A percentile compares a stretch with the other conserved stretches of the same genome.
Evolutionary conservation across 2,797 vertebrate genomes (phyloP).

Genomic region (Fistularia tabacaria): DNA sequence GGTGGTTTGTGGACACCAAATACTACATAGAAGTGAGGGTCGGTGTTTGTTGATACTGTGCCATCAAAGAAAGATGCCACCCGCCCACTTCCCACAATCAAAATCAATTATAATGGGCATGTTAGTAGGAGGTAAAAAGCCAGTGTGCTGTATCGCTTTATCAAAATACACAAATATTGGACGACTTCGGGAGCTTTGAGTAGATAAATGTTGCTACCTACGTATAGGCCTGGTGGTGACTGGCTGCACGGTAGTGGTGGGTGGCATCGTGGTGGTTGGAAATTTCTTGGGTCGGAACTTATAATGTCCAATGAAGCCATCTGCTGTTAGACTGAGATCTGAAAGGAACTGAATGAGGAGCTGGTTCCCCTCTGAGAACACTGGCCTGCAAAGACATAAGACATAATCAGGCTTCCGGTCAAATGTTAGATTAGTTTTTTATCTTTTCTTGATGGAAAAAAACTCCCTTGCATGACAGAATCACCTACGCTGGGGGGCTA

Average conservation of each 20-base stretch:
- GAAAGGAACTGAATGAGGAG: conserved; percentile 96
- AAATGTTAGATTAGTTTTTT: background rate
- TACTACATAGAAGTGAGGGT: too few species aligned
- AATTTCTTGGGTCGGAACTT: conserved; percentile 93
- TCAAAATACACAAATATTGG: too few species aligned
- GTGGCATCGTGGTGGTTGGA: conserved; percentile 73
- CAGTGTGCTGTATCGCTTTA: conserved; percentile 9
- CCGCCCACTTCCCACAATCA: too few species aligned
- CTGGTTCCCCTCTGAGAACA: conserved; percentile 92
- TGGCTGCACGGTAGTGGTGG: conserved; percentile 74
- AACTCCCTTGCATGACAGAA: conserved; percentile 22
- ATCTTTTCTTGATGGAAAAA: background rate
- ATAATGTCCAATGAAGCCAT: conserved; percentile 96
- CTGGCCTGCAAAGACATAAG: conserved; percentile 75
- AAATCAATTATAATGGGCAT: too few species aligned
- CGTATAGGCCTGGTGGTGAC: conserved; percentile 82
- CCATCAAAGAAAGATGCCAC: too few species aligned
- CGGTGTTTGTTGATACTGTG: too few species aligned
- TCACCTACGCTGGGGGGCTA: conserved; percentile 91
- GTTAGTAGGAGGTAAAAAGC: background rate
- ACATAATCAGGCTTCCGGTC: background rate
- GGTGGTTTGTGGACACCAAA: too few species aligned
- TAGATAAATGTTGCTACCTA: conserved; percentile 59
- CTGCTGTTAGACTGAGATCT: conserved; percentile 95
- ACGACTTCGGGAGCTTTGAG: too few species aligned